A percentile compares a stretch with the other conserved stretches of the same genome.
Conservation (phyloP, 2,888 invertebrate genomes). For the Cabera pusaria region DNA sequence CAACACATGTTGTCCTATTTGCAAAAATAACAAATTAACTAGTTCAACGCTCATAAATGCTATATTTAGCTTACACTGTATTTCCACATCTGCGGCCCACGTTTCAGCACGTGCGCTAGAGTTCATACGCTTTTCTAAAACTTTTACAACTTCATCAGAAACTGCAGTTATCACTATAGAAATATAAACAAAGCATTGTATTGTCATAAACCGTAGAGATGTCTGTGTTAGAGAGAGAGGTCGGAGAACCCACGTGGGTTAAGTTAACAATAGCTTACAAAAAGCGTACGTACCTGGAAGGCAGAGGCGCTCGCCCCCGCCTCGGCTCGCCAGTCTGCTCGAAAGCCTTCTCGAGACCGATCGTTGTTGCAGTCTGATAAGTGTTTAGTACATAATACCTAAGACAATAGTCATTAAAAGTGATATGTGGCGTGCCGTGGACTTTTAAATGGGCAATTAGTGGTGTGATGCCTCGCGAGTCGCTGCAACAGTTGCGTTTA, state of each 20-base stretch:
- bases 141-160: conserved; percentile 48
- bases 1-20: conserved; percentile 20
- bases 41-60: conserved; percentile 18
- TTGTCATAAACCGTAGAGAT: conserved; percentile 46
- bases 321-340: conserved; percentile 53
- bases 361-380: conserved; percentile 38
- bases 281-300: conserved; percentile 74
- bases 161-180: conserved; percentile 57
- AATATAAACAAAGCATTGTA: conserved; percentile 69
- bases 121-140: conserved; percentile 41
- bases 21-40: conserved; percentile 18
- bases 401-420: conserved; percentile 38
- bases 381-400: conserved; percentile 18
- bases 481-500: conserved; percentile 51
- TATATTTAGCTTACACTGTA: conserved; percentile 3
- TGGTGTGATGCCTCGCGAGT: conserved; percentile 43
- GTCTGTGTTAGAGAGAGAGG: conserved; percentile 53
- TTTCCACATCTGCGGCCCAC: conserved; percentile 46
- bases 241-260: conserved; percentile 67
- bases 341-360: conserved; percentile 58
- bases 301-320: conserved; percentile 64
- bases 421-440: conserved; percentile 37
- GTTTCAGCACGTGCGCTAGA: conserved; percentile 49
- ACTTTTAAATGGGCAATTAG: conserved; percentile 41
- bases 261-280: conserved; percentile 77